A percentile compares a stretch with the other conserved stretches of the same genome.
phyloP scores from a whole-genome alignment of 1,140 invertebrate species.

The Piezodorus guildinii region DNA sequence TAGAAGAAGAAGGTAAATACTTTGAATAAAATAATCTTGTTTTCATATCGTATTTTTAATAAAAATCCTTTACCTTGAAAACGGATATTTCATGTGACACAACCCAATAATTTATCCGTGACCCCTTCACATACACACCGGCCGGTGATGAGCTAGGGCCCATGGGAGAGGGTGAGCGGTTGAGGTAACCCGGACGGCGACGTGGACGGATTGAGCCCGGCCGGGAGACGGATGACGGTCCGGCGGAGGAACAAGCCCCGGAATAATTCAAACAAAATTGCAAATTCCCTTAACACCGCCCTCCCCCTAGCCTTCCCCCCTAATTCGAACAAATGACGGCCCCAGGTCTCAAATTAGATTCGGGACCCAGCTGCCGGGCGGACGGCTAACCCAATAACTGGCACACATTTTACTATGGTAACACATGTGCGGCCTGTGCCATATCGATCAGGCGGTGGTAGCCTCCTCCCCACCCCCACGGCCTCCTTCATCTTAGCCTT shows the following conservation, averaged over 20 bases:
- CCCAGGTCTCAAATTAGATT: constrained; percentile 28
- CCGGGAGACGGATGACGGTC: constrained; percentile 9
- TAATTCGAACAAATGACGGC: constrained; percentile 30
- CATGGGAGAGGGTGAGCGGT: background rate
- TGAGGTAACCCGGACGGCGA: background rate
- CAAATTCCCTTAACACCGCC: constrained; percentile 25
- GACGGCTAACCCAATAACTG: constrained; percentile 27
- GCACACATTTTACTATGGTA: constrained; percentile 30
- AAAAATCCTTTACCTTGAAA: too few species aligned
- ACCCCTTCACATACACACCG: background rate
- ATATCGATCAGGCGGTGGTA: background rate
- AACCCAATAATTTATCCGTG: too few species aligned
- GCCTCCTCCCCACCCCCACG: background rate
- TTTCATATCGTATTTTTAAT: too few species aligned
- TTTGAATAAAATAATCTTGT: too few species aligned
- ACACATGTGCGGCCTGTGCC: constrained; percentile 26
- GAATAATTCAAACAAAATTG: constrained; percentile 29
- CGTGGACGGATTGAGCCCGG: background rate
- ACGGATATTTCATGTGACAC: too few species aligned
- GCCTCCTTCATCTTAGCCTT: too few species aligned
- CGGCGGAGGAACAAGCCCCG: background rate
- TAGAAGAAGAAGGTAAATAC: too few species aligned
- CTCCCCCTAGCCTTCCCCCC: background rate
- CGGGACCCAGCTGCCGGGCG: constrained; percentile 8
- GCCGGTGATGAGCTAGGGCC: background rate